phyloP scores from a whole-genome alignment of 1,140 invertebrate species.

The Ganaspis sp. region DNA sequence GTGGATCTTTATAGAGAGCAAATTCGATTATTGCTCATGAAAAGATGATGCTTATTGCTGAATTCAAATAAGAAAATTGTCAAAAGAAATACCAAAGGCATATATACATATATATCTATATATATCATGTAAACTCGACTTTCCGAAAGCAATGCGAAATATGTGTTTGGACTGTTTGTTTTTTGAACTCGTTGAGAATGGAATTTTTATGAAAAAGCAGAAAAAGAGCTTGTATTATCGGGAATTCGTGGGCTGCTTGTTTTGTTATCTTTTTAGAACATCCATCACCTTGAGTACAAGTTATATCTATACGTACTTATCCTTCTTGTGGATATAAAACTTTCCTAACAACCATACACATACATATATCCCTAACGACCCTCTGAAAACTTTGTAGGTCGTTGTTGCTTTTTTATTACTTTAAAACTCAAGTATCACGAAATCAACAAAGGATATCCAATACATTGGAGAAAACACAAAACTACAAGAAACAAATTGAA shows the following conservation, averaged over 20 bases:
- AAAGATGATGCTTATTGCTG: neutral
- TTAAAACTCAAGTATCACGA: neutral
- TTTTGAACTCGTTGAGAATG: neutral
- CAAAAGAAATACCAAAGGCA: neutral
- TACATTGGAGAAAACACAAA: neutral
- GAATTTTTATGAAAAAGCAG: neutral
- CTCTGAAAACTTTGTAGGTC: constrained; percentile 4
- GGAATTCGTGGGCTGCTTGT: constrained; percentile 4
- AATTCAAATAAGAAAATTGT: neutral
- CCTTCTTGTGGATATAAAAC: neutral
- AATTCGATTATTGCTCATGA: neutral
- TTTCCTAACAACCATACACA: neutral
- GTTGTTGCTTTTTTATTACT: neutral
- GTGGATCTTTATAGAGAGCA: too few relatives aligned
- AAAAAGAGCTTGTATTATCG: neutral
- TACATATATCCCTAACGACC: neutral
- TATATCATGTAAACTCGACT: neutral
- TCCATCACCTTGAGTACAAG: constrained; percentile 2
- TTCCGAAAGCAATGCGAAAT: neutral
- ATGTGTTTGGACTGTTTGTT: neutral
- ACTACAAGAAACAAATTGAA: too few relatives aligned
- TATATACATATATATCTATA: neutral
- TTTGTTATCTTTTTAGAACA: constrained; percentile 17
- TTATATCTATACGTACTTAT: constrained; percentile 4
- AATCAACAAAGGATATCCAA: neutral